These are phyloP conservation scores for Leptura quadrifasciata DNA, from an alignment of 2,888 invertebrate species.

Conservation along the genomic window DNA sequence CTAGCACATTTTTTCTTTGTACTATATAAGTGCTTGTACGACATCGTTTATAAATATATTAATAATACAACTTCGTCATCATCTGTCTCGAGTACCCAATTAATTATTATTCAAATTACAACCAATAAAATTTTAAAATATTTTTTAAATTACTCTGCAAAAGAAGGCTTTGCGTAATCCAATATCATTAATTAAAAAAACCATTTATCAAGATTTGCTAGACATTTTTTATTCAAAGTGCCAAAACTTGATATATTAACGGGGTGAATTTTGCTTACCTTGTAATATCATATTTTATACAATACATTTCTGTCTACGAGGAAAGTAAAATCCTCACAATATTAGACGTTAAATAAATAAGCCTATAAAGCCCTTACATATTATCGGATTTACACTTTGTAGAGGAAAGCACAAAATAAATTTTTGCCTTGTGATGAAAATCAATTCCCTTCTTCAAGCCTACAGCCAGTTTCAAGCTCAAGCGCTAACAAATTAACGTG, in stretches of 20 bases:
- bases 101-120: not conserved
- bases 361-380: constrained; percentile 30
- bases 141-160: not conserved
- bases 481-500: constrained; percentile 8
- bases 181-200: constrained; percentile 9
- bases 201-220: constrained; percentile 20
- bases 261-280: constrained; percentile 12
- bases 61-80: not conserved
- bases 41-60: not conserved
- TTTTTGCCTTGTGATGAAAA: constrained; percentile 26
- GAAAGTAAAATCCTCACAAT: constrained; percentile 22
- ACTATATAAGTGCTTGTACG: not conserved
- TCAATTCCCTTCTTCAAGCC: constrained; percentile 5
- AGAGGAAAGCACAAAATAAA: constrained; percentile 27
- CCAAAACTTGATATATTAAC: constrained; percentile 19
- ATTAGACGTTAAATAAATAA: constrained; percentile 34
- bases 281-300: constrained; percentile 26
- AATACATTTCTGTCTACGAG: constrained; percentile 16
- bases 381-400: constrained; percentile 29
- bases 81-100: not conserved
- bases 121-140: not conserved
- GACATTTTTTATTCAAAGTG: constrained; percentile 14
- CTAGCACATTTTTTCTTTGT: no score
- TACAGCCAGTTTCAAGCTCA: constrained; percentile 21
- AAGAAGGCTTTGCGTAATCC: constrained; percentile 7